These are phyloP conservation scores for Telenomus remus DNA, from an alignment of 1,140 invertebrate species.

Conservation along the genomic window DNA sequence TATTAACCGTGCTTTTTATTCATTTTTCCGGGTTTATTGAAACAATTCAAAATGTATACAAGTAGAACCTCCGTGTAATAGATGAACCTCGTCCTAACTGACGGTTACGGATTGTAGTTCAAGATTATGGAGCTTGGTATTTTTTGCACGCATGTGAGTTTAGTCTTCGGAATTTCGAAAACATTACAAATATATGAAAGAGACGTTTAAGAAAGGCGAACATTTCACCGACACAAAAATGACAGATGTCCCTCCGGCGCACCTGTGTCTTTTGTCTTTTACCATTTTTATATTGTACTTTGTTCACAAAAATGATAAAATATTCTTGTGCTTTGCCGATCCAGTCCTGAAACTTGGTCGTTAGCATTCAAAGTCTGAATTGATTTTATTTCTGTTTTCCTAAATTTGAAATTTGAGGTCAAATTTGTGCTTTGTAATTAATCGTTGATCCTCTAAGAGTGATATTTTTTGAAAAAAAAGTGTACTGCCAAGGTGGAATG, in stretches of 20 bases:
- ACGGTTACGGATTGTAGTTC: slow-evolving; percentile 20
- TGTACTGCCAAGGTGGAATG: slow-evolving; percentile 45
- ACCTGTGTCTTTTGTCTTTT: slow-evolving; percentile 60
- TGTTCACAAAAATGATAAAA: no score
- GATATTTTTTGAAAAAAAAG: slow-evolving; percentile 28
- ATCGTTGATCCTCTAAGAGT: slow-evolving; percentile 30
- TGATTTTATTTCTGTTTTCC: no score
- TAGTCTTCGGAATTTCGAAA: slow-evolving; percentile 53
- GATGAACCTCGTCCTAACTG: no score
- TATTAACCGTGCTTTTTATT: no score
- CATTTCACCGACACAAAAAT: slow-evolving; percentile 55
- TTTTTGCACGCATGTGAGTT: slow-evolving; percentile 51
- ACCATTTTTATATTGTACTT: slow-evolving; percentile 47
- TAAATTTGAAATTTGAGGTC: neutral
- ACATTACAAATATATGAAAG: slow-evolving; percentile 52
- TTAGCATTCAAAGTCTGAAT: no score
- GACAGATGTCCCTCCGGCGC: slow-evolving; percentile 60
- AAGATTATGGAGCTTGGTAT: slow-evolving; percentile 24
- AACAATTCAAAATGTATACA: no score
- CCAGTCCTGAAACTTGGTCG: no score
- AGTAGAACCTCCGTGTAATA: no score
- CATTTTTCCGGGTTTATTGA: no score
- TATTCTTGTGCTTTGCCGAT: no score
- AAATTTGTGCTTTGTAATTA: slow-evolving; percentile 23
- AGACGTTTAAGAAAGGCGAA: slow-evolving; percentile 49